Conservation (phyloP, 2,888 invertebrate species). For the Apodemia duryi region DNA sequence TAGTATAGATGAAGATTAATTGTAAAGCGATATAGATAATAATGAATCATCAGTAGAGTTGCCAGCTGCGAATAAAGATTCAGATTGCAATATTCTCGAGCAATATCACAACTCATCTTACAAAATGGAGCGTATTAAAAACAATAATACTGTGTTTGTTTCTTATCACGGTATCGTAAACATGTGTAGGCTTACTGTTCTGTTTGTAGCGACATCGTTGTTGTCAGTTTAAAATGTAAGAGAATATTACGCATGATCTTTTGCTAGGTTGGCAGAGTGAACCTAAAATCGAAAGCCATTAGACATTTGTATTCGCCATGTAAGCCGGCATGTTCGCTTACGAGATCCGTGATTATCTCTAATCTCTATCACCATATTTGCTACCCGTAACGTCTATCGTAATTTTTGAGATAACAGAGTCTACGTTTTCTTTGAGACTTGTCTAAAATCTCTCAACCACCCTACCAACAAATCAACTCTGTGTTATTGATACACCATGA, state of each 20-base stretch:
- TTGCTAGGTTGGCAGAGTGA: background rate
- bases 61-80: slow-evolving; percentile 63
- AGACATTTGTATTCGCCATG: background rate
- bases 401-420: background rate
- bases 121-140: slow-evolving; percentile 47
- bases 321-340: background rate
- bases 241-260: background rate
- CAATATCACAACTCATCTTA: slow-evolving; percentile 54
- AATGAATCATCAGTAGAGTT: slow-evolving; percentile 59
- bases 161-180: slow-evolving; percentile 24
- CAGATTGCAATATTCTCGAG: slow-evolving; percentile 56
- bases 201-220: background rate
- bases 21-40: slow-evolving; percentile 41
- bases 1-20: slow-evolving; percentile 35
- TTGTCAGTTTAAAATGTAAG: background rate
- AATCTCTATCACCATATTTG: no score
- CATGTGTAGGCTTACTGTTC: slow-evolving; percentile 1
- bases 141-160: slow-evolving; percentile 29
- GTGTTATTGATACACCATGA: no score
- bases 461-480: no score
- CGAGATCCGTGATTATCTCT: background rate
- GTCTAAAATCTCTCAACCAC: no score
- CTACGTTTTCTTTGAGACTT: no score
- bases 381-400: background rate
- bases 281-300: no score